Percentiles rank a stretch among this genome's conserved stretches.
phyloP scores from a whole-genome alignment of 2,113 vertebrate species.

The Cynocephalus volans region DNA sequence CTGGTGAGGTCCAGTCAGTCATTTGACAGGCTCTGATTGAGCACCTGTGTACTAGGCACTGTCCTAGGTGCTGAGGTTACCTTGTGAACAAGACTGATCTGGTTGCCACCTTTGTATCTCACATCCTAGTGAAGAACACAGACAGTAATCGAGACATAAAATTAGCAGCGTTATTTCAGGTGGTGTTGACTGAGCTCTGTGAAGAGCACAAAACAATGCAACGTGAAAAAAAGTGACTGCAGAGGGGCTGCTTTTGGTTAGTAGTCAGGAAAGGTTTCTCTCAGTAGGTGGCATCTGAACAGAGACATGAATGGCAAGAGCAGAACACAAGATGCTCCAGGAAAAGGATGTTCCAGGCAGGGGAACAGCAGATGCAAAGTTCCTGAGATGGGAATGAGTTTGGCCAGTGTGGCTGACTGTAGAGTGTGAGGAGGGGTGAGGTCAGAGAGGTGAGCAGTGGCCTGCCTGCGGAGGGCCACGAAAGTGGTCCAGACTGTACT shows the following conservation, averaged over 20 bases:
- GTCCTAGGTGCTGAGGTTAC: background rate
- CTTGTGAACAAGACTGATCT: background rate
- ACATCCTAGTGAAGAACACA: background rate
- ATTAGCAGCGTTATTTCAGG: background rate
- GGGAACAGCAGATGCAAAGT: background rate
- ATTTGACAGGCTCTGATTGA: background rate
- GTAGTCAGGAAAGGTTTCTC: background rate
- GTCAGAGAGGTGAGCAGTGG: background rate
- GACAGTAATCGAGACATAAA: background rate
- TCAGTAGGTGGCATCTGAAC: background rate
- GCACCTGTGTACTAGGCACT: fast-evolving
- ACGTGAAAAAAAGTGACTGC: background rate
- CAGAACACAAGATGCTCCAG: background rate
- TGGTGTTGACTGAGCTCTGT: background rate
- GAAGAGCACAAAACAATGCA: background rate
- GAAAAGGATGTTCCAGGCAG: background rate
- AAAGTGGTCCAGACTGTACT: background rate
- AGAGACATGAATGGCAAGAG: background rate
- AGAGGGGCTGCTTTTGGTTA: background rate
- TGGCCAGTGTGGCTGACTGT: background rate
- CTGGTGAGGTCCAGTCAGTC: background rate
- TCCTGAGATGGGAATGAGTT: background rate
- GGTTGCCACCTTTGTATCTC: background rate
- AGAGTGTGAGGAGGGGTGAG: background rate
- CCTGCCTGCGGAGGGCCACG: background rate